These are phyloP conservation scores for Limnephilus rhombicus DNA, from an alignment of 2,888 invertebrate genomes.

Conservation along the genomic window DNA sequence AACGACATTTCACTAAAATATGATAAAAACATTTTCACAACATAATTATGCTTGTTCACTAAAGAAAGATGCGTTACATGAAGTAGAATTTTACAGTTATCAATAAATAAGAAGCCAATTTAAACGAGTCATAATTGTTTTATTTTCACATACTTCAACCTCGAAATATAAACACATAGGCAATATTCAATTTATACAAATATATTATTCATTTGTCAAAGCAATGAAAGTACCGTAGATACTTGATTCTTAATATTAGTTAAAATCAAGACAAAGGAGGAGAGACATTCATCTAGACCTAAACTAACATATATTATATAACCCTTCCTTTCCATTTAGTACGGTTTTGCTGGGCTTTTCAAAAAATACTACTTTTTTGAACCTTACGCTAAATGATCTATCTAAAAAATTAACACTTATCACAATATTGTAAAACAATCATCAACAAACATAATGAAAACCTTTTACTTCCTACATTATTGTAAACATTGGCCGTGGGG, in stretches of 20 bases:
- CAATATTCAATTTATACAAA: slow-evolving; percentile 53
- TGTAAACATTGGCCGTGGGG: slow-evolving; percentile 2
- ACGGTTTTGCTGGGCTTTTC: slow-evolving; percentile 36
- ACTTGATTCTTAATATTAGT: slow-evolving; percentile 39
- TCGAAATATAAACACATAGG: slow-evolving; percentile 54
- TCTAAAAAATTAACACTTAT: slow-evolving; percentile 63
- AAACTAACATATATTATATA: background rate
- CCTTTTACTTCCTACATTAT: slow-evolving; percentile 8
- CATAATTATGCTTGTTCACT: background rate
- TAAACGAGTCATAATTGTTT: slow-evolving; percentile 55
- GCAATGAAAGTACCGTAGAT: slow-evolving; percentile 47
- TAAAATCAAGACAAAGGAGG: slow-evolving; percentile 28
- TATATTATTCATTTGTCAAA: slow-evolving; percentile 55
- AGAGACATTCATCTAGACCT: slow-evolving; percentile 33
- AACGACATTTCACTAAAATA: background rate
- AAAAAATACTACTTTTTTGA: slow-evolving; percentile 33
- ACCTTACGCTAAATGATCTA: slow-evolving; percentile 51
- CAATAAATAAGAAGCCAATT: slow-evolving; percentile 24
- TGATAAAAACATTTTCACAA: background rate
- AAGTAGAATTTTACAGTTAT: background rate
- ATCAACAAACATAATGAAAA: slow-evolving; percentile 55
- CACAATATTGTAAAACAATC: slow-evolving; percentile 62
- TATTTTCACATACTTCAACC: slow-evolving; percentile 54
- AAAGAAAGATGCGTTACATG: background rate
- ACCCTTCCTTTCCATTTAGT: slow-evolving; percentile 5